phyloP scores from a whole-genome alignment of 2,113 vertebrate species.

The Anoura caudifer region DNA sequence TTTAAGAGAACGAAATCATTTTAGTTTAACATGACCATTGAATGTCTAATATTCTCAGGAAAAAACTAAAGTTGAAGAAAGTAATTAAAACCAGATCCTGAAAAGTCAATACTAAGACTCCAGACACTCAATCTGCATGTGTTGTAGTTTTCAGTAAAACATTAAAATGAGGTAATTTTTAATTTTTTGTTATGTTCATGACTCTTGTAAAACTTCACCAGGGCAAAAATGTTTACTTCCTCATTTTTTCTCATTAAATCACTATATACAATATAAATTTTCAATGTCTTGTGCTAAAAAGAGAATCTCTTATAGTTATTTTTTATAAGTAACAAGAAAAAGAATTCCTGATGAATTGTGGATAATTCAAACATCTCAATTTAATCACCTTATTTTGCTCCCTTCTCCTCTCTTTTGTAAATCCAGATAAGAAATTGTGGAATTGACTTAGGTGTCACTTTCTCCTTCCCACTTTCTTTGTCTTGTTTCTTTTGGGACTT shows the following conservation, averaged over 20 bases:
- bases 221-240: background rate
- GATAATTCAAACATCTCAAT: background rate
- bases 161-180: slow-evolving; percentile 54
- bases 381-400: background rate
- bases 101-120: slow-evolving; percentile 38
- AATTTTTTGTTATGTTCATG: slow-evolving; percentile 27
- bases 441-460: background rate
- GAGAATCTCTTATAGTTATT: background rate
- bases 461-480: background rate
- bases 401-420: background rate
- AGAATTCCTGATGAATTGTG: background rate
- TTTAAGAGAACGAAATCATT: slow-evolving; percentile 47
- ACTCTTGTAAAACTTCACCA: slow-evolving; percentile 42
- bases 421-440: slow-evolving; percentile 24
- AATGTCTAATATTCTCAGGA: slow-evolving; percentile 18
- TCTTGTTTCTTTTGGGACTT: slow-evolving; percentile 1
- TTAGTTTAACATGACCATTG: slow-evolving; percentile 9
- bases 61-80: background rate
- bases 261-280: background rate
- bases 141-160: slow-evolving; percentile 62
- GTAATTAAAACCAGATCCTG: slow-evolving; percentile 58
- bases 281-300: slow-evolving; percentile 3
- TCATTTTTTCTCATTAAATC: slow-evolving; percentile 46
- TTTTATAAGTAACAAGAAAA: slow-evolving; percentile 24
- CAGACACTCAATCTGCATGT: background rate